Base-by-base conservation (phyloP, 92 coral and sea anemone species). In the Desmophyllum pertusum region DNA sequence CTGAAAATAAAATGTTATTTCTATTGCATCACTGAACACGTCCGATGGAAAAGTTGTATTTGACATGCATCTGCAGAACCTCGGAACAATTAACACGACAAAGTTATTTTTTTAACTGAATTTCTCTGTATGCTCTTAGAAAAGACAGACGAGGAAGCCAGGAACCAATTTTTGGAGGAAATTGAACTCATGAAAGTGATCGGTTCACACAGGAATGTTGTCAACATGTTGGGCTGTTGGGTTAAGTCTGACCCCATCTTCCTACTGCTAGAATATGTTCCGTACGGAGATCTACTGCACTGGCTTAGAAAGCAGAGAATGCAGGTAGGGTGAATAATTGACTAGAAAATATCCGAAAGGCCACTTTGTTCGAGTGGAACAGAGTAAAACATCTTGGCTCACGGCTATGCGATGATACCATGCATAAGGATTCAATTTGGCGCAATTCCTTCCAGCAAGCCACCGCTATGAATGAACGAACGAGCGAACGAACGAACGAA, bases 201-300 rank as follows among this genome's bases (percentile, higher is more conserved):
- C 40, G 76, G 76, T 15, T 38, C 31, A 8, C 76, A 71, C 76
- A 71, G 30, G 53, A 71, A 71, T n/a, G 52, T 71, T 39, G 29
- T 71, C 30, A 71, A 35, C 53, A 71, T 71, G 76, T 6, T 71
- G 48, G 76, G 76, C 19, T 71, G 31, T 33, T 71, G 76, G 53
- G 76, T 38, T 11, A 71, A n/a, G 29, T 71, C 76, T 11, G 76
- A 40, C 10, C 76, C 76, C 5, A 71, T 71, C 13, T 38, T 71
- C 18, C 76, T 71, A 1, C 21, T 71, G 18, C 7, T 71, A 25
- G 53, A 71, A 41, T 71, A 71, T 43, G 76, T 71, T 41, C 76
- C 76, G 15, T 25, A 71, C 35, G 76, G 76, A 43, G 76, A 71
- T 71, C 36, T 71, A 13, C 52, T 40, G 5, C 76, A 71, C 19